Conservation (phyloP, 2,113 vertebrate species). For the Dromiciops gliroides region DNA sequence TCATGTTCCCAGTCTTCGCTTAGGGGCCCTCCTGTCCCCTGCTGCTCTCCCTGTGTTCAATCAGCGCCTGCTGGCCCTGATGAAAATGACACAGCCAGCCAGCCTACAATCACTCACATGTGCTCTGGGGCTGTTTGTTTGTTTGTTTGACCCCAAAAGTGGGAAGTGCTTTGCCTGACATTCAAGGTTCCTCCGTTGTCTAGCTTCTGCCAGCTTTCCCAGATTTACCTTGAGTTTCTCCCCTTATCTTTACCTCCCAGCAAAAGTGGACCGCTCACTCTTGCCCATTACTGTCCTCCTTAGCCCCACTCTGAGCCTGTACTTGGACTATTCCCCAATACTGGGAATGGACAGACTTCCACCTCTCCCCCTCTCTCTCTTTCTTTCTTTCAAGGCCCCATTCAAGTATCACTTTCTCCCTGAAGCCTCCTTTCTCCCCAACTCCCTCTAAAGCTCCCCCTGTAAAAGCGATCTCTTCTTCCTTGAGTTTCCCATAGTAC, state of each 20-base stretch:
- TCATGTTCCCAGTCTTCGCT: not conserved
- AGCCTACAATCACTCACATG: not conserved
- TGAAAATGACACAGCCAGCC: not conserved
- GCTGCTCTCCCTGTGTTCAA: not conserved
- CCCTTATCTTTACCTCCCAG: not conserved
- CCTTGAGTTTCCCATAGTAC: not conserved
- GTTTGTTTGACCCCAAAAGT: not conserved
- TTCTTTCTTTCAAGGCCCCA: not conserved
- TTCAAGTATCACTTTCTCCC: not conserved
- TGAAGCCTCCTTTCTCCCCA: not conserved
- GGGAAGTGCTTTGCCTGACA: not conserved
- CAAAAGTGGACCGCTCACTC: not conserved
- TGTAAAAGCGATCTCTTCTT: not conserved
- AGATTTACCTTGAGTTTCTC: not conserved
- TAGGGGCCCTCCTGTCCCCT: not conserved
- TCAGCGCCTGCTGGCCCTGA: not conserved
- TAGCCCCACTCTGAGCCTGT: not conserved
- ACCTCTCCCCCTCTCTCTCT: not conserved
- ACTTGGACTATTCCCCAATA: not conserved
- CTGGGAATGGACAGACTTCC: not conserved
- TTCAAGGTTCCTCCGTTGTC: not conserved
- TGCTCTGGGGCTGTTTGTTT: not conserved
- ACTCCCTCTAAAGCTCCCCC: not conserved
- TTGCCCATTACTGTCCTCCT: not conserved
- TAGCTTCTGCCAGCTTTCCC: not conserved